These are phyloP conservation scores for Phenganax stokvisi DNA, from an alignment of 92 coral and sea anemone genomes.

Conservation along the genomic window DNA sequence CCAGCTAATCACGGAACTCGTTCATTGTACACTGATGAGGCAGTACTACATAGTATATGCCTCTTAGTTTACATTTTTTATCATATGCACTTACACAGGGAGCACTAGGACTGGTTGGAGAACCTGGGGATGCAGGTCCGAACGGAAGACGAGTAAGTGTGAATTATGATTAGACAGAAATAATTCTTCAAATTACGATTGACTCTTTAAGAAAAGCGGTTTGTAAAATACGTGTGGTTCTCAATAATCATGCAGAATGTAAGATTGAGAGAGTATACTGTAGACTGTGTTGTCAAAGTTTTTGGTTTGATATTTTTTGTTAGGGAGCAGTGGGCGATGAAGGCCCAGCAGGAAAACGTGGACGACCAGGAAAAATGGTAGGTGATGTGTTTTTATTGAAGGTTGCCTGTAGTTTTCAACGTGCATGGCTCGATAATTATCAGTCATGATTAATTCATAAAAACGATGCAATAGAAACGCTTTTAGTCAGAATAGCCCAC, in stretches of 20 bases:
- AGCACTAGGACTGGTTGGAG: constrained; percentile 7
- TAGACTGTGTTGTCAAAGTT: neutral
- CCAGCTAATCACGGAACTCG: no score
- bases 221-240: neutral
- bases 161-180: no score
- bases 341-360: constrained; percentile 13
- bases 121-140: constrained; percentile 16
- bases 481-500: no score
- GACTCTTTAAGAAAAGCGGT: no score
- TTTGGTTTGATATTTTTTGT: neutral
- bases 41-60: no score
- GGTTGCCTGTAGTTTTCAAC: neutral
- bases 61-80: no score
- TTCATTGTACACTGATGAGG: no score
- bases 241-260: neutral
- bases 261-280: neutral
- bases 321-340: constrained; percentile 18
- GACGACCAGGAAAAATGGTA: constrained; percentile 13
- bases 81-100: neutral
- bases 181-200: no score
- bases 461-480: no score
- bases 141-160: constrained; percentile 22
- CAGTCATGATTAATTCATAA: no score
- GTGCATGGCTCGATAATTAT: no score
- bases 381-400: neutral